A percentile compares a stretch with the other conserved stretches of the same genome.
phyloP scores from a whole-genome alignment of 1,140 invertebrate genomes.

The Nautilus pompilius region DNA sequence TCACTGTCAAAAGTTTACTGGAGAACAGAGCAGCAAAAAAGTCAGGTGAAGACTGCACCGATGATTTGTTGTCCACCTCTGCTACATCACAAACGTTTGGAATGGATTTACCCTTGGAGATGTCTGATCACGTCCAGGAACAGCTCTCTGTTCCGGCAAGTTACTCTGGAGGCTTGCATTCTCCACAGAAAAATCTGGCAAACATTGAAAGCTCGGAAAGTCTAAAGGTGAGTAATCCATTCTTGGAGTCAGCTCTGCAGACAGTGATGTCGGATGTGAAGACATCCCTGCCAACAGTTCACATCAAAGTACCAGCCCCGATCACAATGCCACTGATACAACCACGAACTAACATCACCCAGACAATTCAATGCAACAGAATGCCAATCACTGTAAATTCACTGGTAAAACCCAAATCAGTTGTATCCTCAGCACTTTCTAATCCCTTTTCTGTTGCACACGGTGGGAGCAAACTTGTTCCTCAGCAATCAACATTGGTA shows the following conservation, averaged over 20 bases:
- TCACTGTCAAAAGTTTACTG: constrained; percentile 42
- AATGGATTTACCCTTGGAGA: no score
- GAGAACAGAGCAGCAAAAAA: constrained; percentile 25
- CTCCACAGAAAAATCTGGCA: no score
- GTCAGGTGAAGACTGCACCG: background rate
- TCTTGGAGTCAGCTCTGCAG: constrained; percentile 21
- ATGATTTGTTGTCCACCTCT: no score
- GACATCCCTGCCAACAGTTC: constrained; percentile 30
- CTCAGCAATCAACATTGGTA: background rate
- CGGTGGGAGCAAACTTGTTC: no score
- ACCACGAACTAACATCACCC: constrained; percentile 28
- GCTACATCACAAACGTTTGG: no score
- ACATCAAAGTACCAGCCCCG: constrained; percentile 39
- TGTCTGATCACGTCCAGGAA: no score
- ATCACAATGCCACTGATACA: constrained; percentile 33
- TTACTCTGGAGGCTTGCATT: no score
- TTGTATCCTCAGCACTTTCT: no score
- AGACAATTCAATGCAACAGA: constrained; percentile 33
- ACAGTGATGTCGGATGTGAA: constrained; percentile 8
- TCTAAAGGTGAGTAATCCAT: constrained; percentile 21
- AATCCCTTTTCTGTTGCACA: no score
- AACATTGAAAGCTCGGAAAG: no score
- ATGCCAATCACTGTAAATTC: constrained; percentile 29
- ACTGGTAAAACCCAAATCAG: constrained; percentile 12
- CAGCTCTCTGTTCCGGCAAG: no score